phyloP scores from a whole-genome alignment of 1,140 invertebrate genomes.

The Drosophila navojoa region DNA sequence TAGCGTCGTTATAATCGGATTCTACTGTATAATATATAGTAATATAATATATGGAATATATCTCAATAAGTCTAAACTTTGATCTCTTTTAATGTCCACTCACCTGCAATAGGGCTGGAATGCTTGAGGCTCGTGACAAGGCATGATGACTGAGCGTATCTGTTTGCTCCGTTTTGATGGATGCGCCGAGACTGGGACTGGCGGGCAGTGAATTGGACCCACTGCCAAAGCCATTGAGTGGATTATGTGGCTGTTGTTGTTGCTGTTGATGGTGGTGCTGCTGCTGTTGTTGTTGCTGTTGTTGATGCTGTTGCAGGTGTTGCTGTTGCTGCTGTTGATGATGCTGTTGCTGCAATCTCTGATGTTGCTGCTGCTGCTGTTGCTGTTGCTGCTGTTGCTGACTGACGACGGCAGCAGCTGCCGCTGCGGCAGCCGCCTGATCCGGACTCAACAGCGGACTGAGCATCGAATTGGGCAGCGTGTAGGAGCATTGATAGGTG shows the following conservation, averaged over 20 bases:
- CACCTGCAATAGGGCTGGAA: conserved; percentile 72
- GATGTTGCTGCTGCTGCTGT: conserved; percentile 39
- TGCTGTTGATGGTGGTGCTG: conserved; percentile 53
- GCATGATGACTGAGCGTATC: conserved; percentile 38
- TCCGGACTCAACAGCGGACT: conserved; percentile 76
- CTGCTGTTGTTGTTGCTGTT: conserved; percentile 44
- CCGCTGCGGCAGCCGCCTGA: conserved; percentile 61
- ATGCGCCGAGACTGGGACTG: conserved; percentile 61
- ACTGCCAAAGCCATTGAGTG: conserved; percentile 55
- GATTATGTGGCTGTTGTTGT: conserved; percentile 55
- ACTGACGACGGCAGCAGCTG: conserved; percentile 53
- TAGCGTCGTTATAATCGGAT: no score
- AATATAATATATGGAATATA: no score
- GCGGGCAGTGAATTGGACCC: conserved; percentile 56
- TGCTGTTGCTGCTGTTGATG: conserved; percentile 61
- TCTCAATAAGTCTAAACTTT: no score
- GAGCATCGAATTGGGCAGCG: conserved; percentile 89
- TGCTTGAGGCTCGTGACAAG: conserved; percentile 50
- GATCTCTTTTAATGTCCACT: not conserved
- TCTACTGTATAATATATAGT: no score
- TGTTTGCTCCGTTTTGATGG: conserved; percentile 66
- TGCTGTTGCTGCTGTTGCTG: conserved; percentile 23
- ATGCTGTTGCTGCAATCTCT: conserved; percentile 37
- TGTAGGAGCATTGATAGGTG: conserved; percentile 97
- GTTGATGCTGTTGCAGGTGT: conserved; percentile 53